Evolutionary conservation across 2,888 invertebrate species (phyloP).

Genomic region (Platycheirus rosarum): DNA sequence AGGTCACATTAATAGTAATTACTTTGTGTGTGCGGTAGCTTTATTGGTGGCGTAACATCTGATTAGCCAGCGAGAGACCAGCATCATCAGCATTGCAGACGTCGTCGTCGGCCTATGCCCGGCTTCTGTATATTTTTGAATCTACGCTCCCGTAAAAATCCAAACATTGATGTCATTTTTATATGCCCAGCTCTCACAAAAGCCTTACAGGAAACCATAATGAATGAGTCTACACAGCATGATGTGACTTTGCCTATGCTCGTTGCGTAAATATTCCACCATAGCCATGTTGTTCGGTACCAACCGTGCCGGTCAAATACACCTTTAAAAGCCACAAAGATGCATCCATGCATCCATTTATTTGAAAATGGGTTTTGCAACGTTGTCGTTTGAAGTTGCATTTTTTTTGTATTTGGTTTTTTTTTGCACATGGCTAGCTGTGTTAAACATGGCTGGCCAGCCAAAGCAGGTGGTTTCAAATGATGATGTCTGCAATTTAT

Average conservation of each 20-base stretch:
- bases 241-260: no score
- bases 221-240: constrained; percentile 48
- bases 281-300: neutral
- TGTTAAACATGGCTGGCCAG: constrained; percentile 1
- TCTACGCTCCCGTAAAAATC: constrained; percentile 22
- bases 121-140: constrained; percentile 25
- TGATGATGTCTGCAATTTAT: constrained; percentile 38
- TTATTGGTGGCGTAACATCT: constrained; percentile 28
- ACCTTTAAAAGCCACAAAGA: constrained; percentile 32
- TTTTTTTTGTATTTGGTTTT: neutral
- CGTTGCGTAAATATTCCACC: constrained; percentile 49
- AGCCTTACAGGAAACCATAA: constrained; percentile 34
- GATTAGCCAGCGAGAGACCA: constrained; percentile 37
- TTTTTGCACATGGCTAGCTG: constrained; percentile 47
- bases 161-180: constrained; percentile 30
- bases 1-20: constrained; percentile 67
- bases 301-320: constrained; percentile 26
- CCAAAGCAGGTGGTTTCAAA: constrained; percentile 36
- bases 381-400: constrained; percentile 57
- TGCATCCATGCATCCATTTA: constrained; percentile 56
- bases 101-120: neutral
- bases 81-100: constrained; percentile 10
- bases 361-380: constrained; percentile 55
- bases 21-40: constrained; percentile 41
- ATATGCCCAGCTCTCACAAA: constrained; percentile 29